Evolutionary conservation across 2,113 vertebrate species (phyloP).

Genomic region (Lethenteron reissneri): DNA sequence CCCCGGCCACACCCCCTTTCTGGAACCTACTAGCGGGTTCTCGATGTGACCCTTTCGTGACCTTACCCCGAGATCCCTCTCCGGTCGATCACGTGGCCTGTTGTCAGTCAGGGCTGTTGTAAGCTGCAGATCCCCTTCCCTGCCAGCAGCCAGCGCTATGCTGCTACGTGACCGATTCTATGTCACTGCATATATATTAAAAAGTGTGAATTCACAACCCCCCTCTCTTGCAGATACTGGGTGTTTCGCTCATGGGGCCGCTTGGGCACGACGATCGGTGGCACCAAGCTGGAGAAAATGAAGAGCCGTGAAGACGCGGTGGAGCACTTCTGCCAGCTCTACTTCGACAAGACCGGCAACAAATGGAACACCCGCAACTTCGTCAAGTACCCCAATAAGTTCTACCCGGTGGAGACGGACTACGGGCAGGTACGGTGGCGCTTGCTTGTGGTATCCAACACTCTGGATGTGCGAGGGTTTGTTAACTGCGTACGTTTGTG

Average conservation of each 20-base stretch:
- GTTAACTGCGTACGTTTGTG: no score
- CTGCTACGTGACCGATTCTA: not conserved
- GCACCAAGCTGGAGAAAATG: slow-evolving; percentile 84
- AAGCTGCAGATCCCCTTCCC: not conserved
- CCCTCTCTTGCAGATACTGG: slow-evolving; percentile 44
- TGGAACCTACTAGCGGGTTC: no score
- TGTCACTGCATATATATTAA: no score
- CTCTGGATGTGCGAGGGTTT: no score
- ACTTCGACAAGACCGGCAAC: slow-evolving; percentile 88
- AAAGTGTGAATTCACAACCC: not conserved
- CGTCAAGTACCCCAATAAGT: slow-evolving; percentile 86
- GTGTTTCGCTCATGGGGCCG: slow-evolving; percentile 95
- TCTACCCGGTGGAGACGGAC: slow-evolving; percentile 91
- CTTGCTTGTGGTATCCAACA: not conserved
- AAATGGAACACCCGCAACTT: slow-evolving; percentile 61
- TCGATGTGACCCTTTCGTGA: no score
- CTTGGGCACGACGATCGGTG: slow-evolving; percentile 77
- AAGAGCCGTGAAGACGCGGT: slow-evolving; percentile 62
- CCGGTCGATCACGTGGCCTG: no score
- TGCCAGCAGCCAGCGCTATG: not conserved
- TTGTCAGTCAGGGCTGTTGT: not conserved
- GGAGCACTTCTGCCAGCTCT: slow-evolving; percentile 66
- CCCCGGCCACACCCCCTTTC: no score
- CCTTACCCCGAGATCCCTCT: no score
- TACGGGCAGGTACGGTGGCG: slow-evolving; percentile 58